Conservation (phyloP, 2,888 invertebrate genomes). For the Elmis aenea region DNA sequence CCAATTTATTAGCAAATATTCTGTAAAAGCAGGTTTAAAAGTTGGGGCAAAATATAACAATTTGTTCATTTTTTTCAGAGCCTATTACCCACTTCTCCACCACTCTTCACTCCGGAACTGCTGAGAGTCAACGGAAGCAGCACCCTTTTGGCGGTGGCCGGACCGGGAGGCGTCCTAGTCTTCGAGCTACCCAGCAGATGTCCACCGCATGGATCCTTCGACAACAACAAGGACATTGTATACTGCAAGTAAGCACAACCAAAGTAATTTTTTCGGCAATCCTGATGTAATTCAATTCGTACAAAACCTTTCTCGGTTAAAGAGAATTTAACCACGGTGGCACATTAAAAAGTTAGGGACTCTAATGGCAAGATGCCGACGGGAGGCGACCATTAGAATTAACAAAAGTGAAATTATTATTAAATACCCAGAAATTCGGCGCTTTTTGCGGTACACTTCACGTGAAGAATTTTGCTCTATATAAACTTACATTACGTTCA, state of each 20-base stretch:
- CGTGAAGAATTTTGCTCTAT: constrained; percentile 3
- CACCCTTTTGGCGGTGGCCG: constrained; percentile 64
- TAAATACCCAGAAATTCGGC: constrained; percentile 21
- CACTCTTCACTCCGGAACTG: constrained; percentile 64
- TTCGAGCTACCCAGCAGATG: constrained; percentile 67
- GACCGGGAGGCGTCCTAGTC: constrained; percentile 63
- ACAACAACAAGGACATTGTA: constrained; percentile 62
- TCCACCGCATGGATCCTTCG: constrained; percentile 64
- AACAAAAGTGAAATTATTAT: constrained; percentile 29
- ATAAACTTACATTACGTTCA: too few relatives aligned
- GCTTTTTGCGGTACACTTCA: constrained; percentile 2
- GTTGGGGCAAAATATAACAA: background rate
- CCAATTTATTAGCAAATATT: too few relatives aligned
- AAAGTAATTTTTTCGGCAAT: constrained; percentile 10
- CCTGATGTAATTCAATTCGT: background rate
- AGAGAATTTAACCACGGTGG: background rate
- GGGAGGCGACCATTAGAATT: constrained; percentile 31
- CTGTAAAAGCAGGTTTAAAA: too few relatives aligned
- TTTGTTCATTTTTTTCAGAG: constrained; percentile 52
- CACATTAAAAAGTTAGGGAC: constrained; percentile 15
- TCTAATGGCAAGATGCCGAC: constrained; percentile 31
- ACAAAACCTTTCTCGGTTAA: background rate
- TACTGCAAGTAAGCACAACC: constrained; percentile 62
- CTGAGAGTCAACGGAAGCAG: constrained; percentile 62
- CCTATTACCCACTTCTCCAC: constrained; percentile 62